Evolutionary conservation across 2,797 vertebrate species (phyloP).

Genomic region (Acipenser transmontanus): DNA sequence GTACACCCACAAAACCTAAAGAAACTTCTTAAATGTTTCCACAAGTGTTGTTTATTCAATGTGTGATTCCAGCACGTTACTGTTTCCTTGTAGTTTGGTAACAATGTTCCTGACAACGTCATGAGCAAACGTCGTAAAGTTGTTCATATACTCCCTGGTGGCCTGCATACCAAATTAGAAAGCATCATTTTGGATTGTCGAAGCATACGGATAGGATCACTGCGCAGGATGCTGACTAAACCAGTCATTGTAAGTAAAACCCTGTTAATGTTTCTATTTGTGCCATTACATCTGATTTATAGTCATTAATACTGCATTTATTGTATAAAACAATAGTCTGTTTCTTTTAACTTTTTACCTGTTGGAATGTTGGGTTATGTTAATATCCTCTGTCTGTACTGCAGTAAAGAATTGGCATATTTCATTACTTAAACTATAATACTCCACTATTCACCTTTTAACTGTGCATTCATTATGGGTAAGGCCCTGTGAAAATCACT

Average conservation of each 20-base stretch:
- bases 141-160: conserved; percentile 10
- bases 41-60: too few relatives aligned
- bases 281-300: too few relatives aligned
- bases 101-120: conserved; percentile 58
- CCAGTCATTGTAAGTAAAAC: conserved; percentile 81
- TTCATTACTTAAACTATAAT: too few relatives aligned
- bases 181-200: conserved; percentile 88
- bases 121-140: conserved; percentile 59
- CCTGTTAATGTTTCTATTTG: not conserved
- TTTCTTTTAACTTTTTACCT: not conserved
- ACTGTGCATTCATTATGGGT: too few relatives aligned
- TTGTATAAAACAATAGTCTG: too few relatives aligned
- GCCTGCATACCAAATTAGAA: conserved; percentile 33
- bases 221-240: conserved; percentile 76
- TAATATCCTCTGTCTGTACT: not conserved
- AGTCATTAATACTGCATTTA: too few relatives aligned
- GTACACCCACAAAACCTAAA: too few relatives aligned
- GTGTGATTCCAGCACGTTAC: too few relatives aligned
- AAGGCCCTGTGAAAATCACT: too few relatives aligned
- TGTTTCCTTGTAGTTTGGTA: conserved; percentile 70
- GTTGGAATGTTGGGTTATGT: not conserved
- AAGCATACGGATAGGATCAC: conserved; percentile 83
- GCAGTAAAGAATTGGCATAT: too few relatives aligned
- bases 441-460: too few relatives aligned
- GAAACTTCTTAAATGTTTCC: too few relatives aligned